Conservation (phyloP, 2,888 invertebrate species). For the Caenorhabditis uteleia region DNA sequence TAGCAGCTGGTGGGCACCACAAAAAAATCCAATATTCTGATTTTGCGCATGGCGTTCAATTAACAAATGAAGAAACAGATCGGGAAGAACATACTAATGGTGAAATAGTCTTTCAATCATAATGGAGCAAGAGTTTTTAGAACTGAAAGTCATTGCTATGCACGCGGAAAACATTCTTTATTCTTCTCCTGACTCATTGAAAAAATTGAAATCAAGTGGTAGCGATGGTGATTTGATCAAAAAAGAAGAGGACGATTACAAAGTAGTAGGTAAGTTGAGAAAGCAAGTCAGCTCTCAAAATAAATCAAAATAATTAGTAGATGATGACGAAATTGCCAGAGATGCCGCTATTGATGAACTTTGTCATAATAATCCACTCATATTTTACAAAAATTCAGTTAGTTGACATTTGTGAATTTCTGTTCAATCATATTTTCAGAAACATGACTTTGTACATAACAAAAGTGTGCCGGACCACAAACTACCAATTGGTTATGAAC, state of each 20-base stretch:
- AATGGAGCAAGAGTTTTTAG: constrained; percentile 2
- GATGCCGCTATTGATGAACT: constrained; percentile 27
- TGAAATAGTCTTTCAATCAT: background rate
- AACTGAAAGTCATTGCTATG: constrained; percentile 44
- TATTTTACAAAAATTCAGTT: constrained; percentile 35
- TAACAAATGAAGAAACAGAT: constrained; percentile 10
- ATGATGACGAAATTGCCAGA: background rate
- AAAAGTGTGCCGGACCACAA: constrained; percentile 37
- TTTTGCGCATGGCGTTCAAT: constrained; percentile 10
- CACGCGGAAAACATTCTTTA: constrained; percentile 28
- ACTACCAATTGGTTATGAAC: constrained; percentile 26
- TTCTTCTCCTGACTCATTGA: background rate
- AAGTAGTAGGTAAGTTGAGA: background rate
- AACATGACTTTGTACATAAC: constrained; percentile 32
- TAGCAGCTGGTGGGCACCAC: constrained; percentile 23
- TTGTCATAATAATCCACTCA: constrained; percentile 15
- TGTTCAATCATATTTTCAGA: no score
- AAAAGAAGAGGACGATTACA: constrained; percentile 4
- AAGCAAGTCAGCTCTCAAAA: background rate
- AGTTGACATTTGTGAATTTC: background rate
- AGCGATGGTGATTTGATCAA: constrained; percentile 8
- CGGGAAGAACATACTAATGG: constrained; percentile 6
- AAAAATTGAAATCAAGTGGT: background rate
- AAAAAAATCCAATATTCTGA: constrained; percentile 22
- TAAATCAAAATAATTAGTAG: background rate